phyloP scores from a whole-genome alignment of 2,888 invertebrate species.

The Harpalus rufipes region DNA sequence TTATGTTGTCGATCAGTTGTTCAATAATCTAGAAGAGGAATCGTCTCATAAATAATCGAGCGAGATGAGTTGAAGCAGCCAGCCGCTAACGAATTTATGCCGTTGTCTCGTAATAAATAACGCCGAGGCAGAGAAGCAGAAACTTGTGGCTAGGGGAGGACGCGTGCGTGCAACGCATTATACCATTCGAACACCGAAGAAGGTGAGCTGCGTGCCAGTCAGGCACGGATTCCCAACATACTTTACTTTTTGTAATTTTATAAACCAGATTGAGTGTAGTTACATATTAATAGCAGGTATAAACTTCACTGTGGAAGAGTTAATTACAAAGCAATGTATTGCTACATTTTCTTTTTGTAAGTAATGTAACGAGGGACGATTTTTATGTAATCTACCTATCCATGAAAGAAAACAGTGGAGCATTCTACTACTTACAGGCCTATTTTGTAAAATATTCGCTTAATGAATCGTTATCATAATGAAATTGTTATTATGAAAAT shows the following conservation, averaged over 20 bases:
- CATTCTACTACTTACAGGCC: too few species aligned
- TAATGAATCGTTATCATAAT: too few species aligned
- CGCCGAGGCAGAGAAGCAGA: neutral
- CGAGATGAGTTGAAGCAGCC: conserved; percentile 61
- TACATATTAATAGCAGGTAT: neutral
- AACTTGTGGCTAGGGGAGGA: conserved; percentile 32
- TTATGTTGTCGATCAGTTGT: conserved; percentile 67
- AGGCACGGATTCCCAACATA: neutral
- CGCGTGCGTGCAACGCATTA: conserved; percentile 19
- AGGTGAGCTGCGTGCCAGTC: neutral
- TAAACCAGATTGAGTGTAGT: neutral
- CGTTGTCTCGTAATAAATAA: conserved; percentile 58
- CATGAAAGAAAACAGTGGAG: too few species aligned
- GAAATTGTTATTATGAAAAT: too few species aligned
- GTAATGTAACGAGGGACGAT: too few species aligned
- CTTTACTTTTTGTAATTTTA: neutral
- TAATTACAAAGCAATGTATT: neutral
- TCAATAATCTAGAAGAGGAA: conserved; percentile 65
- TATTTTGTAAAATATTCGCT: too few species aligned
- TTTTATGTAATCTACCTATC: too few species aligned
- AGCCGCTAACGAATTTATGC: conserved; percentile 61
- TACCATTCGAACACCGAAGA: neutral
- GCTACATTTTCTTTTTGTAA: too few species aligned
- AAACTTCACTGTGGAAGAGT: neutral
- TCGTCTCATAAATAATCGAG: conserved; percentile 64